Percentiles rank a stretch among this genome's conserved stretches.
Conservation (phyloP, 2,888 invertebrate species). For the Amphipyra tragopoginis region DNA sequence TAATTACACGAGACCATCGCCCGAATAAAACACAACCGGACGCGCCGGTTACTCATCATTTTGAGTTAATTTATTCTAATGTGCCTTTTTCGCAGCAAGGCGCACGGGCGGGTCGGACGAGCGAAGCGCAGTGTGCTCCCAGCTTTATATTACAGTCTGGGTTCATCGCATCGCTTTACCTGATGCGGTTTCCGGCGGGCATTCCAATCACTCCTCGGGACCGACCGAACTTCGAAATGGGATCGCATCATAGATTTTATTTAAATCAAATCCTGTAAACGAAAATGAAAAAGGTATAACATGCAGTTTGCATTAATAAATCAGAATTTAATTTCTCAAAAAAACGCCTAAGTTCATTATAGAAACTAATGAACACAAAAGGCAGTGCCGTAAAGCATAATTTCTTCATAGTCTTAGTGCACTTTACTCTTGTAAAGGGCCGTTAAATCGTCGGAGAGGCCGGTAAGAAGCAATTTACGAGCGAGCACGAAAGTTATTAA, state of each 20-base stretch:
- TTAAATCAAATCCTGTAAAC: constrained; percentile 27
- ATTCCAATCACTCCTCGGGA: constrained; percentile 71
- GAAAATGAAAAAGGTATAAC: constrained; percentile 18
- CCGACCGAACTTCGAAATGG: constrained; percentile 53
- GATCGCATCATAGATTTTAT: constrained; percentile 46
- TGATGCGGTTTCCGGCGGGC: constrained; percentile 83
- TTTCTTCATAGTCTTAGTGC: constrained; percentile 69
- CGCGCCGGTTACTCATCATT: constrained; percentile 70
- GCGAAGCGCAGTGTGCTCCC: constrained; percentile 52
- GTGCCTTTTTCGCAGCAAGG: constrained; percentile 69
- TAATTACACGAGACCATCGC: constrained; percentile 68
- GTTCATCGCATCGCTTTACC: constrained; percentile 77
- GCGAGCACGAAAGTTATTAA: constrained; percentile 75
- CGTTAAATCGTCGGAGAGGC: constrained; percentile 73
- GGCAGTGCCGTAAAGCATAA: constrained; percentile 61
- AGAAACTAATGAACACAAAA: constrained; percentile 65
- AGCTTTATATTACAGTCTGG: constrained; percentile 57
- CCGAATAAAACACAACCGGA: constrained; percentile 71
- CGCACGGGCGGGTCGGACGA: constrained; percentile 57
- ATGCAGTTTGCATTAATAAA: constrained; percentile 9
- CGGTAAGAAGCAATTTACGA: constrained; percentile 79
- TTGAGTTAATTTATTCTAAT: constrained; percentile 75
- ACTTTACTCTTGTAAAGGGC: constrained; percentile 69
- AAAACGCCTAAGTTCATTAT: constrained; percentile 55
- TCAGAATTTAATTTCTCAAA: constrained; percentile 4